Conservation (phyloP, 2,113 vertebrate species). For the Anarrhichthys ocellatus region DNA sequence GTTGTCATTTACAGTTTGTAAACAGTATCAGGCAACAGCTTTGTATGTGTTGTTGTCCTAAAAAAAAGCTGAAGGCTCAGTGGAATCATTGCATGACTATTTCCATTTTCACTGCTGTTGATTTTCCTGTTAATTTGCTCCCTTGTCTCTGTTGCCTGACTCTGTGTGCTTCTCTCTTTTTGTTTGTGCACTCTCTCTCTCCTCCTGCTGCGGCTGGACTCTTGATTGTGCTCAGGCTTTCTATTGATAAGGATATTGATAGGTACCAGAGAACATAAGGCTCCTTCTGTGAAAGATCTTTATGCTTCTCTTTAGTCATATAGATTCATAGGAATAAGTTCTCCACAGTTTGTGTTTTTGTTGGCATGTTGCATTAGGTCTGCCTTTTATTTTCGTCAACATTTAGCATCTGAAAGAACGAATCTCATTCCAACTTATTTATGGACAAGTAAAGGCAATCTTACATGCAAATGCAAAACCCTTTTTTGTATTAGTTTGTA, state of each 20-base stretch:
- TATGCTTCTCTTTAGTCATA: constrained; percentile 72
- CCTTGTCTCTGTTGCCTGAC: constrained; percentile 75
- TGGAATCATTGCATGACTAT: constrained; percentile 56
- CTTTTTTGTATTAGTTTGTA: constrained; percentile 31
- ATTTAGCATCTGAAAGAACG: background rate
- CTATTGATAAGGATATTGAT: constrained; percentile 99
- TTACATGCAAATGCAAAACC: constrained; percentile 47
- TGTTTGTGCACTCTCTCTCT: constrained; percentile 72
- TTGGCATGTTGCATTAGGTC: constrained; percentile 47
- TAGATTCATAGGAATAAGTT: constrained; percentile 59
- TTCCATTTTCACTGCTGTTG: constrained; percentile 61
- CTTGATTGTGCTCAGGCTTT: constrained; percentile 93
- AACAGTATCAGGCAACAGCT: background rate
- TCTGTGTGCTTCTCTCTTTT: constrained; percentile 75
- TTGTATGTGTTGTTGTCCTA: constrained; percentile 16
- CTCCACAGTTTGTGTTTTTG: constrained; percentile 30
- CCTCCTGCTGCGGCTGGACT: constrained; percentile 85
- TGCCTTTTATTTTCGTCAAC: constrained; percentile 37
- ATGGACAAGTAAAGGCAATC: constrained; percentile 26
- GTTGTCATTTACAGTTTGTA: background rate
- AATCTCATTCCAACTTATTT: background rate
- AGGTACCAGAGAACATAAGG: constrained; percentile 91
- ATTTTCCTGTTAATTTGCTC: constrained; percentile 60
- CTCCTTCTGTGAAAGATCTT: constrained; percentile 82
- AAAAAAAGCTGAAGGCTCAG: constrained; percentile 38